Base-by-base conservation (phyloP, 1,140 invertebrate genomes). In the Bacillus rossius region DNA sequence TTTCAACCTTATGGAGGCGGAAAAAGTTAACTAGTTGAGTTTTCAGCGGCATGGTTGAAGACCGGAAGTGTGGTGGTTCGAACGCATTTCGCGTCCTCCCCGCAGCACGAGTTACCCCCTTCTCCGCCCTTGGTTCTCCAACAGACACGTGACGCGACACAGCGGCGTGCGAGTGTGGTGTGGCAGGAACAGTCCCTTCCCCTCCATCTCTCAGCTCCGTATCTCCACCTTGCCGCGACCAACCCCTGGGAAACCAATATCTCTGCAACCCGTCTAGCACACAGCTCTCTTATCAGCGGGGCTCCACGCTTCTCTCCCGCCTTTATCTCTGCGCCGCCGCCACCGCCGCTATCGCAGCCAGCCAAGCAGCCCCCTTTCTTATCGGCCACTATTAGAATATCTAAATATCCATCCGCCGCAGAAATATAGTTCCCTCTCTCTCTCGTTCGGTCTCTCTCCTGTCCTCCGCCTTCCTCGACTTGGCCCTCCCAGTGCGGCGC, bases 321-420 rank as follows among this genome's bases (percentile, higher is more conserved):
- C 57, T 51, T 43, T 53, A 51, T 61, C 63, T 55, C 43, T 55
- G 26, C 48, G 56, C 40, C 45, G 43, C 22, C 45, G 43, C 1
- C 48, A 55, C 53, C 60, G 42, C 54, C 19, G 38, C 45, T 48
- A 50, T 48, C 45, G 45, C 37, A 25, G 25, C 37, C 17, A 16
- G 53, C 53, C 53, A 22, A 19, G 26, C 53, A 38, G 13, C 53
- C 29, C 29, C 22, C 53, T 34, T 23, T 22, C 55, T 57, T 57
- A 57, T 57, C 55, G 55, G 67, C 69, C 69, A 71, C 71, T 71
- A 73, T 73, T 73, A 73, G 71, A 73, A 73, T 73, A 73, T 73
- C 71, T 73, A 73, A 73, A 73, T 73, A 73, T 71, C 70, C 71
- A 66, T 67, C 65, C 59, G 43, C 54, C 47, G 40, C 49, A 56